These are phyloP conservation scores for Poeciliopsis turneri DNA, from an alignment of 2,797 vertebrate genomes.

Conservation along the genomic window DNA sequence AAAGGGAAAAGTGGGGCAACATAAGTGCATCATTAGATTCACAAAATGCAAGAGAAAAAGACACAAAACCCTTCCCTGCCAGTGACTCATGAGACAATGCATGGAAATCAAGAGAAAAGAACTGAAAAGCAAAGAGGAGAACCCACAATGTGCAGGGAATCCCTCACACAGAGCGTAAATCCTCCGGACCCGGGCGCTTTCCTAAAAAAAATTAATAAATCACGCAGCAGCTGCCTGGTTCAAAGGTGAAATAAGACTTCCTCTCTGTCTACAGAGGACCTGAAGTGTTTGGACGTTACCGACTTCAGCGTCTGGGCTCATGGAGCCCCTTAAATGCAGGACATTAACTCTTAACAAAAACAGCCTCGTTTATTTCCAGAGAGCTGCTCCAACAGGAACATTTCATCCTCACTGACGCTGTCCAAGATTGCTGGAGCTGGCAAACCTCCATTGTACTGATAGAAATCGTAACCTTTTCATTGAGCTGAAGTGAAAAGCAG, in stretches of 20 bases:
- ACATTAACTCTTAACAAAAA: constrained; percentile 1
- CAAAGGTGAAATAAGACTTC: constrained; percentile 7
- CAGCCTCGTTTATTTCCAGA: constrained; percentile 17
- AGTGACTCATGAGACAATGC: constrained; percentile 87
- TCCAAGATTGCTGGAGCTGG: constrained; percentile 5
- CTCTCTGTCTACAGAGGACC: constrained; percentile 18
- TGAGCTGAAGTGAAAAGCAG: background rate
- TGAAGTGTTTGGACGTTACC: constrained; percentile 11
- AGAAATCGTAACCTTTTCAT: background rate
- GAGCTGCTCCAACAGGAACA: constrained; percentile 3
- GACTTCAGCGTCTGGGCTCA: constrained; percentile 22
- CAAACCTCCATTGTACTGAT: background rate
- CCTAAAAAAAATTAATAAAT: constrained; percentile 15
- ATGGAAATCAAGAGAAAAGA: constrained; percentile 83
- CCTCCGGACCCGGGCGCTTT: constrained; percentile 54
- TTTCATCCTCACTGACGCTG: background rate
- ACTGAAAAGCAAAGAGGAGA: constrained; percentile 75
- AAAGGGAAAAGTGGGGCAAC: constrained; percentile 99
- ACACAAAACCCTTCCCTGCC: constrained; percentile 94
- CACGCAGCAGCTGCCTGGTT: constrained; percentile 36
- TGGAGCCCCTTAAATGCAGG: constrained; percentile 19
- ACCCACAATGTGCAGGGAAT: constrained; percentile 78
- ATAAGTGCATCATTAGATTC: constrained; percentile 99
- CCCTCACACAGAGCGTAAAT: constrained; percentile 70
- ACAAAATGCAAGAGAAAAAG: constrained; percentile 99